A percentile compares a stretch with the other conserved stretches of the same genome.
These are phyloP conservation scores for Drosophila bipectinata DNA, from an alignment of 1,140 invertebrate species.

Conservation along the genomic window DNA sequence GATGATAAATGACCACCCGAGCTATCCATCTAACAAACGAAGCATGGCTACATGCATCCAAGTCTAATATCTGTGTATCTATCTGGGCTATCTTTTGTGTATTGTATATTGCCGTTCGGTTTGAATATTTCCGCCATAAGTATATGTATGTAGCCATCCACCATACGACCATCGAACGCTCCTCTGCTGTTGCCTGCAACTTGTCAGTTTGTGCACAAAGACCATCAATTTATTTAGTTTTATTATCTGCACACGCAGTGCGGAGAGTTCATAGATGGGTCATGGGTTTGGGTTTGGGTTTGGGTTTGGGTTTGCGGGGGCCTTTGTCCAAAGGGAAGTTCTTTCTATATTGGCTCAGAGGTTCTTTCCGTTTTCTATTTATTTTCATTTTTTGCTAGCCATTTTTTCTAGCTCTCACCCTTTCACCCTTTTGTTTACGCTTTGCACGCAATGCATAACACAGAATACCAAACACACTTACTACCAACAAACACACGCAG, in stretches of 20 bases:
- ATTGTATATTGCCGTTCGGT: conserved; percentile 41
- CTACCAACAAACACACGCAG: neutral
- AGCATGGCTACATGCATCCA: conserved; percentile 42
- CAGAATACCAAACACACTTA: conserved; percentile 13
- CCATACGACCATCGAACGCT: conserved; percentile 52
- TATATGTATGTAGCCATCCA: conserved; percentile 13
- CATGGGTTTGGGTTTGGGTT: neutral
- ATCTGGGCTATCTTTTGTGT: conserved; percentile 58
- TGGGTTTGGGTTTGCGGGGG: neutral
- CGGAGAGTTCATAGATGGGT: conserved; percentile 32
- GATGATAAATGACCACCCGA: conserved; percentile 67
- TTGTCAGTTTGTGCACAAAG: conserved; percentile 80
- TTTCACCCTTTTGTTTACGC: conserved; percentile 66
- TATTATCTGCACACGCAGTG: conserved; percentile 79
- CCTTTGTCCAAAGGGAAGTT: conserved; percentile 38
- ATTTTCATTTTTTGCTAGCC: conserved; percentile 17
- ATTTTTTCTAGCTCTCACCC: conserved; percentile 15
- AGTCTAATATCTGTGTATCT: conserved; percentile 48
- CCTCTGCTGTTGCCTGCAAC: conserved; percentile 56
- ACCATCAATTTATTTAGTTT: conserved; percentile 82
- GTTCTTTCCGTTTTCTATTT: conserved; percentile 17
- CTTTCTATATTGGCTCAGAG: conserved; percentile 46
- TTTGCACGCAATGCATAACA: conserved; percentile 74
- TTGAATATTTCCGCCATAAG: conserved; percentile 42
- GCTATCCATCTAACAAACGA: conserved; percentile 25